phyloP scores from a whole-genome alignment of 2,888 invertebrate genomes.

The Anarsia innoxiella region DNA sequence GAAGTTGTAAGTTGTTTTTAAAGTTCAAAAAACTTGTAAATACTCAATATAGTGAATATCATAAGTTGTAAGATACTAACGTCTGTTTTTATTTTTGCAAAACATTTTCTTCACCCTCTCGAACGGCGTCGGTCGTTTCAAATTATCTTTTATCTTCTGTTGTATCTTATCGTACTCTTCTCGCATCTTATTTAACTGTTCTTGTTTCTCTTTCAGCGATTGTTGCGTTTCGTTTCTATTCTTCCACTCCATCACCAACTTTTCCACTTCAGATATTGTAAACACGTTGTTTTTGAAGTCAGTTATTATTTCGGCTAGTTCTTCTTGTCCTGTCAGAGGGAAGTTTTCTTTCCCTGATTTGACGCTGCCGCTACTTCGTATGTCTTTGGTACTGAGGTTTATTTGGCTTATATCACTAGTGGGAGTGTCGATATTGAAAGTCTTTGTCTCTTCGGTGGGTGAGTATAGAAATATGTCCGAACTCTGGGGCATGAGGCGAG shows the following conservation, averaged over 20 bases:
- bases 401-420: slow-evolving; percentile 71
- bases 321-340: slow-evolving; percentile 78
- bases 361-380: slow-evolving; percentile 52
- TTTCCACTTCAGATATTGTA: slow-evolving; percentile 88
- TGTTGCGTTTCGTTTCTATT: slow-evolving; percentile 91
- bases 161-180: slow-evolving; percentile 89
- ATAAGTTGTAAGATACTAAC: not conserved
- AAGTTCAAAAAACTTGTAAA: no score
- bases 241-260: slow-evolving; percentile 89
- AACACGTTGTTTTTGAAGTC: slow-evolving; percentile 93
- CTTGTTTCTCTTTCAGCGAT: slow-evolving; percentile 89
- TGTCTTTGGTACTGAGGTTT: slow-evolving; percentile 59
- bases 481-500: slow-evolving; percentile 56
- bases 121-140: slow-evolving; percentile 87
- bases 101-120: slow-evolving; percentile 86
- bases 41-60: not conserved
- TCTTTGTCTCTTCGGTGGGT: slow-evolving; percentile 68
- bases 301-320: slow-evolving; percentile 89
- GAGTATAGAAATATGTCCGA: slow-evolving; percentile 64
- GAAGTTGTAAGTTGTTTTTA: no score
- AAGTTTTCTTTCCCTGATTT: slow-evolving; percentile 60
- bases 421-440: slow-evolving; percentile 63
- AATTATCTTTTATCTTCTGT: slow-evolving; percentile 81
- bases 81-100: slow-evolving; percentile 75
- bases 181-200: slow-evolving; percentile 86